Conservation (phyloP, 2,888 invertebrate species). For the Creontiades dilutus region DNA sequence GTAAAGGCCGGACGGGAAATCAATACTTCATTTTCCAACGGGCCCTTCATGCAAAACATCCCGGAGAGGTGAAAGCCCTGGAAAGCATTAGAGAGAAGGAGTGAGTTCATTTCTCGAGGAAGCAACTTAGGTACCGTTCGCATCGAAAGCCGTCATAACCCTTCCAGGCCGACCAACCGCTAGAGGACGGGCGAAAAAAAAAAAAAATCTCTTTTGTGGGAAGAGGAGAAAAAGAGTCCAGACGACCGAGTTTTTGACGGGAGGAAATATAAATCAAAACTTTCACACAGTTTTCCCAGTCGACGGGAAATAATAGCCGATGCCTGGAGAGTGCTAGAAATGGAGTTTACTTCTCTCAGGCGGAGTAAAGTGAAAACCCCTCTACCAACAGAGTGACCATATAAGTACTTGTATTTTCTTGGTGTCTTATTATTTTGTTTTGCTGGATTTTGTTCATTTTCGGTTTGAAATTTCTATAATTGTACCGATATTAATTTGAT, state of each 20-base stretch:
- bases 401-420: no score
- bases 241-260: conserved; percentile 25
- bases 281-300: conserved; percentile 24
- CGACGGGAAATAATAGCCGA: conserved; percentile 6
- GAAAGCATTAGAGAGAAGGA: not conserved
- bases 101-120: not conserved
- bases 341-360: not conserved
- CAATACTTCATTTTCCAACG: conserved; percentile 51
- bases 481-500: no score
- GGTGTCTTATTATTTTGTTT: no score
- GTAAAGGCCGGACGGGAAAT: conserved; percentile 48
- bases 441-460: no score
- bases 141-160: conserved; percentile 12
- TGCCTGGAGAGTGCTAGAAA: not conserved
- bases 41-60: conserved; percentile 44
- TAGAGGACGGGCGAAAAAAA: no score
- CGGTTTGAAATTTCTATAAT: no score
- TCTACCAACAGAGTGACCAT: no score
- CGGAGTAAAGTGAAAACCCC: not conserved
- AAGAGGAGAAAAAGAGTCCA: not conserved
- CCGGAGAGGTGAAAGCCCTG: not conserved
- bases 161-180: not conserved
- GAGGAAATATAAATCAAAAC: conserved; percentile 23
- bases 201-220: not conserved
- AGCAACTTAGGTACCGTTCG: not conserved